A percentile compares a stretch with the other conserved stretches of the same genome.
Conservation (phyloP, 2,888 invertebrate species). For the Tridacna gigas region DNA sequence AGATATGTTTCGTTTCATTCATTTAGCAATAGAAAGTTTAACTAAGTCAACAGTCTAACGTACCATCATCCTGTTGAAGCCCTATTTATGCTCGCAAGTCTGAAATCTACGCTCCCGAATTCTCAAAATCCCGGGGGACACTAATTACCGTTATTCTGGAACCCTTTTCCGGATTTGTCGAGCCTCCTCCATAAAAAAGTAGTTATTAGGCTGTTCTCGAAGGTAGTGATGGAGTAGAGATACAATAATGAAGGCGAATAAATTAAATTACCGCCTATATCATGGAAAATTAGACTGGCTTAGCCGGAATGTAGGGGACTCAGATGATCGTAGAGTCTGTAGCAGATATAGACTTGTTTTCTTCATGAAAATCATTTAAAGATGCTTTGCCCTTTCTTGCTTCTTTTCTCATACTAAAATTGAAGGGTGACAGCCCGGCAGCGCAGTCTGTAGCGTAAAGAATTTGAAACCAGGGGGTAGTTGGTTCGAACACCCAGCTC, state of each 20-base stretch:
- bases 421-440: too few relatives aligned
- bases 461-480: too few relatives aligned
- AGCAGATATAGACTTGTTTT: too few relatives aligned
- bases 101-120: neutral
- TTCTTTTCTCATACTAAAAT: too few relatives aligned
- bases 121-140: neutral
- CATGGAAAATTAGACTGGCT: constrained; percentile 3
- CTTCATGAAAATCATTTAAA: too few relatives aligned
- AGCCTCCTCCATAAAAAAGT: constrained; percentile 9
- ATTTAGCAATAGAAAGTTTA: too few relatives aligned
- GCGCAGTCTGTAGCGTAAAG: too few relatives aligned
- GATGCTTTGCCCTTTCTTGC: too few relatives aligned
- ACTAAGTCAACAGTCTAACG: neutral
- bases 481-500: too few relatives aligned
- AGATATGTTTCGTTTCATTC: too few relatives aligned
- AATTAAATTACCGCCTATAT: constrained; percentile 23
- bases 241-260: neutral
- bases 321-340: too few relatives aligned
- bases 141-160: neutral
- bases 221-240: neutral
- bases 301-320: too few relatives aligned
- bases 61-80: neutral
- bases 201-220: constrained; percentile 8
- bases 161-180: neutral
- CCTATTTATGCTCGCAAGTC: neutral